These are phyloP conservation scores for Budorcas taxicolor DNA, from an alignment of 2,113 vertebrate genomes.

Conservation along the genomic window DNA sequence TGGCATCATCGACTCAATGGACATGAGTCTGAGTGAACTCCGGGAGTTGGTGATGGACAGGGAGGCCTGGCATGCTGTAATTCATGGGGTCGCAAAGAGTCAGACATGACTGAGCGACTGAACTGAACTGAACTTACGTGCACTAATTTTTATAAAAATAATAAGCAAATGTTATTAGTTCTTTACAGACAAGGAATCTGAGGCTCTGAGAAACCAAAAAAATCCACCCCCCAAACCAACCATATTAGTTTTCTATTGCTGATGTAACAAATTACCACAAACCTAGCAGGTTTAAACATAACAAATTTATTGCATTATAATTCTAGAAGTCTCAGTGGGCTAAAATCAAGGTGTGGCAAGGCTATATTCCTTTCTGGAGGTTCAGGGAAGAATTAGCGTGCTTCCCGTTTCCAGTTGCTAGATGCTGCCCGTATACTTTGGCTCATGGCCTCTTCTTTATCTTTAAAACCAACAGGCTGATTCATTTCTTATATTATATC, in stretches of 20 bases:
- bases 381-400: neutral
- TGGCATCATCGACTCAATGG: no score
- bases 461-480: neutral
- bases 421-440: neutral
- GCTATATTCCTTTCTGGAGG: neutral
- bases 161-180: neutral
- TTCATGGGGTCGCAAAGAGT: no score
- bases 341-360: neutral
- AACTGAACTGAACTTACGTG: neutral
- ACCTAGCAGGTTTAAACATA: neutral
- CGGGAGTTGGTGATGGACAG: no score
- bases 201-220: neutral
- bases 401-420: neutral
- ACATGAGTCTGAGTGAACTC: no score
- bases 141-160: neutral
- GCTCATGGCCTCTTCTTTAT: neutral
- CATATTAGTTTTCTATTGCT: neutral
- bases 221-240: neutral
- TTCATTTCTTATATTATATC: neutral
- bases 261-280: neutral
- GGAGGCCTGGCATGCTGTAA: no score
- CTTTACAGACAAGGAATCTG: neutral
- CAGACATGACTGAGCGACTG: accelerated
- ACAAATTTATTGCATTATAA: neutral
- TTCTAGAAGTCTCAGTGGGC: neutral